Evolutionary conservation across 2,888 invertebrate species (phyloP).

Genomic region (Sesia apiformis): DNA sequence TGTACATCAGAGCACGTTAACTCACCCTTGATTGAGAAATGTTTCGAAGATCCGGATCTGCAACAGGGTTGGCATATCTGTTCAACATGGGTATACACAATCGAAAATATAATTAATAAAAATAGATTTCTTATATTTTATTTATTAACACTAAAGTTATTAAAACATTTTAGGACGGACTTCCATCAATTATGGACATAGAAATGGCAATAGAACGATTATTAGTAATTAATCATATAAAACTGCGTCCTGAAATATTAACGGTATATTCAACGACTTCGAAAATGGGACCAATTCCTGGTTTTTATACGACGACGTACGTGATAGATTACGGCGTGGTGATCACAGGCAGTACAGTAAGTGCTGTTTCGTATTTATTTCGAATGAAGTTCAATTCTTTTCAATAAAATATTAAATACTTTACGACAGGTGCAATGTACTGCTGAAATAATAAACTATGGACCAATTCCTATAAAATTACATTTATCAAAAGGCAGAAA

Average conservation of each 20-base stretch:
- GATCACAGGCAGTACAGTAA: constrained; percentile 58
- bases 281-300: constrained; percentile 57
- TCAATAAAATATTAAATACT: constrained; percentile 5
- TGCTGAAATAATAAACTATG: constrained; percentile 70
- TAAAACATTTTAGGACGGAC: constrained; percentile 40
- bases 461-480: constrained; percentile 60
- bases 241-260: constrained; percentile 45
- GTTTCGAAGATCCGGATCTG: constrained; percentile 50
- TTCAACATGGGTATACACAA: constrained; percentile 36
- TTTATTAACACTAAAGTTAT: too few species aligned
- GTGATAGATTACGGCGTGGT: constrained; percentile 74
- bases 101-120: too few species aligned
- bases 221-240: constrained; percentile 59
- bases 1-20: constrained; percentile 36
- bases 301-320: constrained; percentile 66
- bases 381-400: too few species aligned
- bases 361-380: neutral
- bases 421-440: constrained; percentile 45
- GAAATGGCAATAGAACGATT: constrained; percentile 76
- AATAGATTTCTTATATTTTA: too few species aligned
- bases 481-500: constrained; percentile 46
- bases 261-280: constrained; percentile 28
- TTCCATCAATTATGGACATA: constrained; percentile 74
- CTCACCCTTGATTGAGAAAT: constrained; percentile 45
- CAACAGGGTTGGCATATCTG: constrained; percentile 52